Evolutionary conservation across 2,113 vertebrate species (phyloP).

Genomic region (Cynoglossus semilaevis): DNA sequence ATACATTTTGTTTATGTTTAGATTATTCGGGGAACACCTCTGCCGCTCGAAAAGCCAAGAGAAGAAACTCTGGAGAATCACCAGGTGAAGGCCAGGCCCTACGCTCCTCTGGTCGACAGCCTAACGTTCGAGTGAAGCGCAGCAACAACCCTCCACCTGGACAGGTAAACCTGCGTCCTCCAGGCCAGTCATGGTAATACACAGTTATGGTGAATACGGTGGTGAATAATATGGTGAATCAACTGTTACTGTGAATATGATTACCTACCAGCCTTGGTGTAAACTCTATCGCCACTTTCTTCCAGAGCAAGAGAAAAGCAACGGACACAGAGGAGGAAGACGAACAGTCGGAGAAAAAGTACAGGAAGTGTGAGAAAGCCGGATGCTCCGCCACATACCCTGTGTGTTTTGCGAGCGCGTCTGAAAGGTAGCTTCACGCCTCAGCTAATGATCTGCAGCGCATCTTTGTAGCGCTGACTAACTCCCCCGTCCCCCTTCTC

Average conservation of each 20-base stretch:
- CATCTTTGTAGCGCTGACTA: background rate
- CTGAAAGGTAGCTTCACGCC: constrained; percentile 82
- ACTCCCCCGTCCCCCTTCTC: background rate
- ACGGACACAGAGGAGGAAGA: constrained; percentile 90
- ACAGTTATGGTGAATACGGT: no score
- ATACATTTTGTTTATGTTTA: constrained; percentile 32
- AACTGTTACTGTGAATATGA: no score
- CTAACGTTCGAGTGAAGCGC: constrained; percentile 72
- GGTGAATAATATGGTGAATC: no score
- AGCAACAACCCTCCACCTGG: constrained; percentile 71
- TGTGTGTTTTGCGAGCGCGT: constrained; percentile 95
- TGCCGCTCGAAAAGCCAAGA: constrained; percentile 80
- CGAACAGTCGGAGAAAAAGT: constrained; percentile 91
- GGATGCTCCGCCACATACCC: constrained; percentile 92
- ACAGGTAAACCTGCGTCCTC: constrained; percentile 60
- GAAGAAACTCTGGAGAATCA: constrained; percentile 79
- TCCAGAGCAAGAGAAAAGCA: constrained; percentile 87
- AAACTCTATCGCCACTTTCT: constrained; percentile 1
- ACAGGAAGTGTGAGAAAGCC: constrained; percentile 96
- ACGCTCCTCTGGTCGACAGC: constrained; percentile 90
- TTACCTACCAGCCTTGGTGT: no score
- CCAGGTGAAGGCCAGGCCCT: constrained; percentile 81
- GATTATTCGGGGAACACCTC: constrained; percentile 77
- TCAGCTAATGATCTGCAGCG: background rate
- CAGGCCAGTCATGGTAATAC: no score